These are phyloP conservation scores for Acropternis orthonyx DNA, from an alignment of 2,797 vertebrate species.

Conservation along the genomic window DNA sequence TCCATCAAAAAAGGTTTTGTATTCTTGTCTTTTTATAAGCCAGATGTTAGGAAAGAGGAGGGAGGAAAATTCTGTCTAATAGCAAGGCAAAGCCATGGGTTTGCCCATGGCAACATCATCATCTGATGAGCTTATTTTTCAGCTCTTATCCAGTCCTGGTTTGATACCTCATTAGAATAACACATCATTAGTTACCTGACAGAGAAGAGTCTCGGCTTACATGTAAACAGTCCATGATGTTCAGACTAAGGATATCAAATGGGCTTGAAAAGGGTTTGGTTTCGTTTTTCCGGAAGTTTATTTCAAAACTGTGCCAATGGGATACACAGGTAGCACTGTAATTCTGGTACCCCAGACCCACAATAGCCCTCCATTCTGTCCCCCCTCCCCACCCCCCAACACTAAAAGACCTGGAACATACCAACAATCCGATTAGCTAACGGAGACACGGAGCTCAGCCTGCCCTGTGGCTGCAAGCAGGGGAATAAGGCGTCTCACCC, in stretches of 20 bases:
- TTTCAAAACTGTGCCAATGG: conserved; percentile 54
- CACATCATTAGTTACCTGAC: neutral
- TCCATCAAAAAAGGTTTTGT: neutral
- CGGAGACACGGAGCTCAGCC: conserved; percentile 38
- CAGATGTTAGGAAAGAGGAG: neutral
- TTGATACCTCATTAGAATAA: neutral
- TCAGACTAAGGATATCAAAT: neutral
- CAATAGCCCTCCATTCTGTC: neutral
- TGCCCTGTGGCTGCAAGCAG: conserved; percentile 36
- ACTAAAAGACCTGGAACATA: neutral
- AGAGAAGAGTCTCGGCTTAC: neutral
- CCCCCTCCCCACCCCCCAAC: neutral
- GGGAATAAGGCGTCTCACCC: conserved; percentile 63
- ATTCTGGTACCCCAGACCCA: conserved; percentile 16
- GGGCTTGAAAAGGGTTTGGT: neutral
- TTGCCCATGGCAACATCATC: neutral
- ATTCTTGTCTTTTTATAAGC: neutral
- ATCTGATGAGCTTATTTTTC: neutral
- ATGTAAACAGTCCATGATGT: neutral
- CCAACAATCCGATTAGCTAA: conserved; percentile 20
- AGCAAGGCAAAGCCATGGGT: neutral
- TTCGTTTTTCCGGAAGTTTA: conserved; percentile 57
- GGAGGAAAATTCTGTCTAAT: neutral
- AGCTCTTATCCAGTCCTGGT: neutral
- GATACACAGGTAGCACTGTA: conserved; percentile 21